phyloP scores from a whole-genome alignment of 2,888 invertebrate species.

The Leptodirus hochenwartii region DNA sequence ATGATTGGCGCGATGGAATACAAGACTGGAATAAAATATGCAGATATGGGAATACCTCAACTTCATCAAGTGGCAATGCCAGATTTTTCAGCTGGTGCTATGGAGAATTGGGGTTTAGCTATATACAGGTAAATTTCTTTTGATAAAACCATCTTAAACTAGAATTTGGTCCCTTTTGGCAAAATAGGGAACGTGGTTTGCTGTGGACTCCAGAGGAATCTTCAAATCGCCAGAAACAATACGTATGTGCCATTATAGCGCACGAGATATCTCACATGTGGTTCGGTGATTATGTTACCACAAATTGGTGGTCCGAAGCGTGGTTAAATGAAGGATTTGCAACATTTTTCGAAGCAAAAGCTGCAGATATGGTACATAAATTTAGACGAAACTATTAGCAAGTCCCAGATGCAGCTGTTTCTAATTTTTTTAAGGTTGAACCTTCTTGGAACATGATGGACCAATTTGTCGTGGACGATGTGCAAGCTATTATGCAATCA shows the following conservation, averaged over 20 bases:
- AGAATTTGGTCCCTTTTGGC: too few relatives aligned
- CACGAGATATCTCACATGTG: conserved; percentile 73
- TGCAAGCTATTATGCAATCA: too few relatives aligned
- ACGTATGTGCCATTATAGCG: conserved; percentile 44
- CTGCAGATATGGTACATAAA: conserved; percentile 38
- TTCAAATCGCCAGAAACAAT: conserved; percentile 39
- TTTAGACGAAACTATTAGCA: too few relatives aligned
- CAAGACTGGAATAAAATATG: conserved; percentile 9
- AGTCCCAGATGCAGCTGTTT: too few relatives aligned
- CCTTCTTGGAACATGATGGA: too few relatives aligned
- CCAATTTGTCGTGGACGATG: too few relatives aligned
- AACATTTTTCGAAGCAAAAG: conserved; percentile 52
- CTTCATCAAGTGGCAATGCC: conserved; percentile 70
- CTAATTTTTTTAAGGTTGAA: too few relatives aligned
- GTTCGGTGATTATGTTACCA: conserved; percentile 62
- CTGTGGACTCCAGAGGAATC: conserved; percentile 29
- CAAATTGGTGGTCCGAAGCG: conserved; percentile 55
- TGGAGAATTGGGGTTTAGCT: conserved; percentile 86
- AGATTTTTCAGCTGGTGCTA: conserved; percentile 69
- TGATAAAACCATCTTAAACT: too few relatives aligned
- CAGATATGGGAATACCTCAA: conserved; percentile 44
- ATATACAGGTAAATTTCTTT: too few relatives aligned
- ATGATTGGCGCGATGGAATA: too few relatives aligned
- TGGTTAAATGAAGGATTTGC: conserved; percentile 65
- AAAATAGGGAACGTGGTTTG: conserved; percentile 42